Percentiles rank a stretch among this genome's conserved stretches.
Evolutionary conservation across 1,140 invertebrate genomes (phyloP).

Genomic region (Tetramorium simillimum): DNA sequence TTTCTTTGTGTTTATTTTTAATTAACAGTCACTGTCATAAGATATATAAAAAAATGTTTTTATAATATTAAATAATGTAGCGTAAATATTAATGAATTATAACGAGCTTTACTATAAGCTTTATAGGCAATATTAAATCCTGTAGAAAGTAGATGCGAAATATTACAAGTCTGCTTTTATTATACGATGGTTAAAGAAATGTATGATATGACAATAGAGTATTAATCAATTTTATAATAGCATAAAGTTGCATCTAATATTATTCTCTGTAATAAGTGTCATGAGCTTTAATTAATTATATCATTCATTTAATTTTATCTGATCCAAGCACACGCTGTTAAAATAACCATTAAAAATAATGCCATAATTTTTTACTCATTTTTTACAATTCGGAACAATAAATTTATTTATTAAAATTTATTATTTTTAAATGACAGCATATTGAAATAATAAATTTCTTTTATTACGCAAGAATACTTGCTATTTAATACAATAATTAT

Average conservation of each 20-base stretch:
- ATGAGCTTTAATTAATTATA: background rate
- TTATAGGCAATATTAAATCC: conserved; percentile 25
- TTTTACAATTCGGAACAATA: background rate
- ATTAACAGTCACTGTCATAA: background rate
- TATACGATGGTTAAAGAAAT: background rate
- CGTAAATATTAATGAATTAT: conserved; percentile 19
- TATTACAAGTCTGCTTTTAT: conserved; percentile 26
- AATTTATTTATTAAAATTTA: background rate
- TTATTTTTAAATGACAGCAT: background rate
- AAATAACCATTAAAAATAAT: background rate
- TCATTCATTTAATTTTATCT: background rate
- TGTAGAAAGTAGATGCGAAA: background rate
- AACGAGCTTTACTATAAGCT: background rate
- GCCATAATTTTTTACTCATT: background rate
- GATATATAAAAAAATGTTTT: background rate
- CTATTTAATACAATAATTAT: background rate
- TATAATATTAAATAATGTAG: background rate
- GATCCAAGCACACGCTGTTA: background rate
- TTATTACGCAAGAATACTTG: background rate
- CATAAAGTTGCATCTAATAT: background rate
- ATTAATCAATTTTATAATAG: conserved; percentile 4
- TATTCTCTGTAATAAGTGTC: background rate
- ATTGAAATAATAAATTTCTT: background rate
- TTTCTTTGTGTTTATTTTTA: background rate
- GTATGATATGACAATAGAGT: background rate